Percentiles rank a stretch among this genome's conserved stretches.
Conservation (phyloP, 2,888 invertebrate genomes). For the Tethea ocularis region DNA sequence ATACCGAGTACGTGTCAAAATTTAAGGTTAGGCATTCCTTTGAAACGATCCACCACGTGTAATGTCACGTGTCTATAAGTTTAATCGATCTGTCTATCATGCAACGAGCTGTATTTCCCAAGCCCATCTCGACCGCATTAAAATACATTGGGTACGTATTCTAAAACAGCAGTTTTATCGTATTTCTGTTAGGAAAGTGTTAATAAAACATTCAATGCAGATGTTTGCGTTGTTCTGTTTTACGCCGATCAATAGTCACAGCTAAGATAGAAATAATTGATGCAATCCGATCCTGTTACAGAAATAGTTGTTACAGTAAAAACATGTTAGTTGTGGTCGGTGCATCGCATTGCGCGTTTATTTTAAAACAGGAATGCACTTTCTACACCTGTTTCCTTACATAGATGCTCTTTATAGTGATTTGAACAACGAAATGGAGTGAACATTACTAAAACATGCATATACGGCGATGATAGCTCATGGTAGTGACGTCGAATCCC, state of each 20-base stretch:
- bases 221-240: conserved; percentile 25
- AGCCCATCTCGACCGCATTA: background rate
- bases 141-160: too few species aligned
- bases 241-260: conserved; percentile 28
- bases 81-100: too few species aligned
- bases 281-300: conserved; percentile 41
- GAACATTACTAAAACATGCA: too few species aligned
- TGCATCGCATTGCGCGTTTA: background rate
- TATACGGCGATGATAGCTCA: too few species aligned
- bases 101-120: background rate
- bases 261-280: conserved; percentile 43
- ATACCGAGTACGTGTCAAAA: too few species aligned
- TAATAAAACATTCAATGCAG: conserved; percentile 40
- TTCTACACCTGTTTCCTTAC: background rate
- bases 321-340: background rate
- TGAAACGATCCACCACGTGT: too few species aligned
- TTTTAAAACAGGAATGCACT: background rate
- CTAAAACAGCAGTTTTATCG: conserved; percentile 8
- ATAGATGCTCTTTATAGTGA: background rate
- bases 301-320: conserved; percentile 19
- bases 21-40: too few species aligned
- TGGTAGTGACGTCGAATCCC: too few species aligned
- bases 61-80: too few species aligned
- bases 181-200: conserved; percentile 31
- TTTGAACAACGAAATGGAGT: too few species aligned